phyloP scores from a whole-genome alignment of 2,888 invertebrate species.

The Campoplex capitator region DNA sequence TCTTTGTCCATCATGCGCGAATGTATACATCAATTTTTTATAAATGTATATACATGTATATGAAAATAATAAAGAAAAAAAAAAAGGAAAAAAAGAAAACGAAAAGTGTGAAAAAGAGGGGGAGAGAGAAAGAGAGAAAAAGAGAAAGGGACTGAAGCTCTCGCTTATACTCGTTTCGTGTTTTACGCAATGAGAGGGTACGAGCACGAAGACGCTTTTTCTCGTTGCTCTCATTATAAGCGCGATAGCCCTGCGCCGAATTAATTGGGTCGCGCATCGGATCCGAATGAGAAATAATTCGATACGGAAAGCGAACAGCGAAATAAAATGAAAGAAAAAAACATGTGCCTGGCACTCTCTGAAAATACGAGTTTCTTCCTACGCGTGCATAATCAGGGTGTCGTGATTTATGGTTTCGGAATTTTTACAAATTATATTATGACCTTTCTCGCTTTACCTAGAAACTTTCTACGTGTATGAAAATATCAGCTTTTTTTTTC shows the following conservation, averaged over 20 bases:
- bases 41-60: background rate
- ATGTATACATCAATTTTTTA: background rate
- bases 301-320: conserved; percentile 13
- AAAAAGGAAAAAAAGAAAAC: background rate
- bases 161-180: conserved; percentile 34
- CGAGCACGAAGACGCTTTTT: conserved; percentile 34
- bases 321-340: background rate
- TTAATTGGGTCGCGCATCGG: conserved; percentile 55
- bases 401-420: conserved; percentile 13
- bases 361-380: conserved; percentile 13
- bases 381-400: background rate
- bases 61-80: background rate
- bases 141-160: conserved; percentile 12
- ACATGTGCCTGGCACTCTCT: background rate
- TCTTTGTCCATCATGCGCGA: conserved; percentile 26
- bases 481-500: background rate
- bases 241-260: conserved; percentile 48
- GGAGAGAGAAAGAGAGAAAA: background rate
- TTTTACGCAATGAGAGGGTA: conserved; percentile 28
- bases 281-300: conserved; percentile 2
- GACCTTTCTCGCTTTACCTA: background rate
- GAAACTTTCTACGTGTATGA: conserved; percentile 30
- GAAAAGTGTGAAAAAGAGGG: background rate
- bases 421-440: conserved; percentile 33
- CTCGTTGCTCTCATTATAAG: conserved; percentile 37